phyloP scores from a whole-genome alignment of 2,888 invertebrate genomes.

The Kuschelorhynchus macadamiae region DNA sequence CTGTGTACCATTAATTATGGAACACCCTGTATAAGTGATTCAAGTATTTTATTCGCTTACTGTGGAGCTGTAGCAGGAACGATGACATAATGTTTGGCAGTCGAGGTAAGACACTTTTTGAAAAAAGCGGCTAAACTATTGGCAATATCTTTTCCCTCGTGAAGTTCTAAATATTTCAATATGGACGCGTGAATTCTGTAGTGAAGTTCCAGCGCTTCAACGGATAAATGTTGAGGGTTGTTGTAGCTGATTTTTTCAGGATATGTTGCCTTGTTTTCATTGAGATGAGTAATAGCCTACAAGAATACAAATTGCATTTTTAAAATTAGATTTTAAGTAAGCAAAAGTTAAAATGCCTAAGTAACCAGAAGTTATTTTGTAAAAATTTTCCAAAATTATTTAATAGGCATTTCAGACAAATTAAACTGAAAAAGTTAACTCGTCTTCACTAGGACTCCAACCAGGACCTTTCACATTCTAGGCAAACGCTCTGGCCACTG shows the following conservation, averaged over 20 bases:
- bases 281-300: constrained; percentile 70
- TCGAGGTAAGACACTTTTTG: constrained; percentile 71
- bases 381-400: too few species aligned
- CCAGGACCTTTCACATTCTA: too few species aligned
- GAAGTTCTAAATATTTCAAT: constrained; percentile 86
- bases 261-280: constrained; percentile 86
- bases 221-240: constrained; percentile 84
- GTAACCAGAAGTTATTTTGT: too few species aligned
- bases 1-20: too few species aligned
- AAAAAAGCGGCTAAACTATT: constrained; percentile 75
- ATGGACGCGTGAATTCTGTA: constrained; percentile 91
- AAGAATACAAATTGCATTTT: neutral
- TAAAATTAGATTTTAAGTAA: too few species aligned
- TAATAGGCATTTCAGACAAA: too few species aligned
- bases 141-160: constrained; percentile 79
- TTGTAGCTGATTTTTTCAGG: constrained; percentile 89
- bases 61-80: constrained; percentile 55
- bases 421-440: too few species aligned
- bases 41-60: constrained; percentile 26
- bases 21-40: too few species aligned
- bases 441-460: too few species aligned
- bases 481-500: too few species aligned
- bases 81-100: constrained; percentile 28
- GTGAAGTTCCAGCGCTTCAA: constrained; percentile 90
- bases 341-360: too few species aligned